Conservation (phyloP, 2,888 invertebrate genomes). For the Epinotia bilunana region DNA sequence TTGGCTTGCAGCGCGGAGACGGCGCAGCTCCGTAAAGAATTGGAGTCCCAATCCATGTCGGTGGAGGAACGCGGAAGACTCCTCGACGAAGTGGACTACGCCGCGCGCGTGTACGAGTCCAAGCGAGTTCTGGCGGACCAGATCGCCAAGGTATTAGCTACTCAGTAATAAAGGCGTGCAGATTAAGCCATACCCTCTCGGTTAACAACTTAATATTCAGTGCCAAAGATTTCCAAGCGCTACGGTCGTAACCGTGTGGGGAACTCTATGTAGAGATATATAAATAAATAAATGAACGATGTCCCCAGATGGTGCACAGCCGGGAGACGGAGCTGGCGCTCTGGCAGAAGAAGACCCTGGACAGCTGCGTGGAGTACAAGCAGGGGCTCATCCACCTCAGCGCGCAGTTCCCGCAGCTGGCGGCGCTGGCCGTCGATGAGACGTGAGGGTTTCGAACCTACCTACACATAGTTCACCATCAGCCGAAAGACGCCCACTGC, state of each 20-base stretch:
- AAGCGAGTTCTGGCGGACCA: constrained; percentile 68
- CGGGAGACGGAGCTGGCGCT: constrained; percentile 65
- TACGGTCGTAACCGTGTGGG: too few relatives aligned
- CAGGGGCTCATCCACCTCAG: constrained; percentile 51
- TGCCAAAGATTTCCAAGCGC: too few relatives aligned
- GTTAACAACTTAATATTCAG: too few relatives aligned
- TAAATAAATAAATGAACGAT: not conserved
- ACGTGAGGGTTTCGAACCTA: constrained; percentile 57
- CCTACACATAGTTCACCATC: too few relatives aligned
- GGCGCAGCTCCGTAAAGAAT: constrained; percentile 59
- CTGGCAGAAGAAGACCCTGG: constrained; percentile 58
- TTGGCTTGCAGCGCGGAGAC: constrained; percentile 57
- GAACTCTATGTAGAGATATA: too few relatives aligned
- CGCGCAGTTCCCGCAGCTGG: constrained; percentile 64
- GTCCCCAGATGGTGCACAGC: constrained; percentile 64
- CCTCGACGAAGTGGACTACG: constrained; percentile 72
- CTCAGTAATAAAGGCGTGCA: too few relatives aligned
- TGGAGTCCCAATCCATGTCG: constrained; percentile 64
- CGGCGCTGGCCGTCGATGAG: constrained; percentile 68
- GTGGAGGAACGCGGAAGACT: constrained; percentile 65
- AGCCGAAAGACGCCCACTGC: too few relatives aligned
- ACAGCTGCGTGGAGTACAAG: constrained; percentile 74
- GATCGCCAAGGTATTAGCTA: constrained; percentile 63
- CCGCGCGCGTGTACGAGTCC: constrained; percentile 68
- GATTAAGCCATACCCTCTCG: too few relatives aligned